A percentile compares a stretch with the other conserved stretches of the same genome.
phyloP scores from a whole-genome alignment of 2,797 vertebrate species.

The Xenops minutus region DNA sequence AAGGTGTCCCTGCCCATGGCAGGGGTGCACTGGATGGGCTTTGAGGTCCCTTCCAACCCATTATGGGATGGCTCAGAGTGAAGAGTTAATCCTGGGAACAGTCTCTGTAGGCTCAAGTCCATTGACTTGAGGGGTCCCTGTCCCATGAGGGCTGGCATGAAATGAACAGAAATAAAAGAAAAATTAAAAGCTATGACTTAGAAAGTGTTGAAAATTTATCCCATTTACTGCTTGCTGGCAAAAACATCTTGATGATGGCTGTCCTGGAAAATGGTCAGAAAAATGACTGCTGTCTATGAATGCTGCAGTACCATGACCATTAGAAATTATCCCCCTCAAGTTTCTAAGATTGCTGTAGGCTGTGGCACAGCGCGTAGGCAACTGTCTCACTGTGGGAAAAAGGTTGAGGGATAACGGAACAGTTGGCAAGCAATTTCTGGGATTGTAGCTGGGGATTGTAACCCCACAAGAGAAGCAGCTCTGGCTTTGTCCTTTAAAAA shows the following conservation, averaged over 20 bases:
- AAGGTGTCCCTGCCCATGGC: background rate
- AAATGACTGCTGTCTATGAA: background rate
- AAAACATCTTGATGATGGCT: background rate
- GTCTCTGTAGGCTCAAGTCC: background rate
- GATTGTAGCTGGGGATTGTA: background rate
- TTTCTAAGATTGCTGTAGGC: background rate
- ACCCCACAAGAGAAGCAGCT: background rate
- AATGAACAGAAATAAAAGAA: background rate
- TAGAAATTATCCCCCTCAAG: background rate
- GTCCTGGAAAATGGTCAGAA: background rate
- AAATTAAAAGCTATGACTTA: background rate
- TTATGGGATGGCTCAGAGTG: background rate
- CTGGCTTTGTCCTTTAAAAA: background rate
- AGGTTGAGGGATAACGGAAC: background rate
- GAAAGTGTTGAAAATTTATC: background rate
- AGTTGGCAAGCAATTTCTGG: background rate
- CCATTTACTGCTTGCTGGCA: background rate
- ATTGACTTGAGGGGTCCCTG: background rate
- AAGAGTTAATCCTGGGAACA: background rate
- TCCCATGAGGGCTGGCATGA: background rate
- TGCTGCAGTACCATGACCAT: background rate
- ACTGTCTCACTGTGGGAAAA: background rate
- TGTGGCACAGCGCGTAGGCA: background rate
- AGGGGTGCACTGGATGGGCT: rapidly evolving
- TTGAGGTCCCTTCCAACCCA: background rate